Evolutionary conservation across 2,797 vertebrate species (phyloP).

Genomic region (Myotis daubentonii): DNA sequence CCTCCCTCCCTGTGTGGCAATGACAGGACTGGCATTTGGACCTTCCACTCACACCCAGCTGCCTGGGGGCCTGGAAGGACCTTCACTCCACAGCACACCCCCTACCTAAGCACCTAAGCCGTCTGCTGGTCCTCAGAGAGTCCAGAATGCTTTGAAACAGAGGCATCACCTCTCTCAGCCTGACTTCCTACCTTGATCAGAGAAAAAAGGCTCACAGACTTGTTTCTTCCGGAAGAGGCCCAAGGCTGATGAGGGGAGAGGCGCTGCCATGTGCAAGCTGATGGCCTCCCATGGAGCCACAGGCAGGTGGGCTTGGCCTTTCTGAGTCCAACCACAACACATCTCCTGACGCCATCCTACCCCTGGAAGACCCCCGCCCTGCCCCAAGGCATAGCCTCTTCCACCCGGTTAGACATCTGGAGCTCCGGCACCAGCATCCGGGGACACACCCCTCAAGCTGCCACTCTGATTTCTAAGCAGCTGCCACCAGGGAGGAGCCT

Average conservation of each 20-base stretch:
- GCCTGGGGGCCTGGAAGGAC: not conserved
- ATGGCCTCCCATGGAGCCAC: not conserved
- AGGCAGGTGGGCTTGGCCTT: not conserved
- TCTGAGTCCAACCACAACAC: not conserved
- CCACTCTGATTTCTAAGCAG: conserved; percentile 59
- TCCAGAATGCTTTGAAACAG: not conserved
- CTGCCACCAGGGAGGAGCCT: not conserved
- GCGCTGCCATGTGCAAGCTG: not conserved
- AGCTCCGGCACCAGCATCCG: not conserved
- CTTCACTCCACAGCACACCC: not conserved
- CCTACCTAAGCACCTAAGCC: not conserved
- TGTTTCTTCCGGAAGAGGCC: conserved; percentile 38
- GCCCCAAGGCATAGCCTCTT: not conserved
- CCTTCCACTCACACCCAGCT: no score
- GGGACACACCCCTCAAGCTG: not conserved
- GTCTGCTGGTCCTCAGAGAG: not conserved
- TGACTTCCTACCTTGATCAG: conserved; percentile 4
- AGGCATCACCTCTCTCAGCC: not conserved
- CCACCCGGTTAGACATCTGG: not conserved
- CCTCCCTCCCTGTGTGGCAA: no score
- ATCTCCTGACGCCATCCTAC: not conserved
- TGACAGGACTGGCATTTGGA: not conserved
- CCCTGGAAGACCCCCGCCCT: not conserved
- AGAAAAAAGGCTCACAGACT: not conserved
- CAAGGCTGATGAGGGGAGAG: not conserved